Evolutionary conservation across 2,797 vertebrate species (phyloP).

Genomic region (Octomys mimax): DNA sequence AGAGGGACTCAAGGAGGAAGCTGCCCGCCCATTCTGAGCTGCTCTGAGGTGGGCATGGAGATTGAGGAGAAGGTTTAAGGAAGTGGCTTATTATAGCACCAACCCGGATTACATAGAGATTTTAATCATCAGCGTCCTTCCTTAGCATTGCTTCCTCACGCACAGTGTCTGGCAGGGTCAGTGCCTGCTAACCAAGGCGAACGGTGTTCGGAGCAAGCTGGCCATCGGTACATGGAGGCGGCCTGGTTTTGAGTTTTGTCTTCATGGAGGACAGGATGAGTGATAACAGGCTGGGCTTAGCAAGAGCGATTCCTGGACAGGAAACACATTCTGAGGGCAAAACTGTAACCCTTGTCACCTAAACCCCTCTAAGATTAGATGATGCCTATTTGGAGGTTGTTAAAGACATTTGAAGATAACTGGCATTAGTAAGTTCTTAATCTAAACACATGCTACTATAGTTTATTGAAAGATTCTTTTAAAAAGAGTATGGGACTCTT

Average conservation of each 20-base stretch:
- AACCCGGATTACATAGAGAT: background rate
- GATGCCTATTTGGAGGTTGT: background rate
- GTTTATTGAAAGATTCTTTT: background rate
- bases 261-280: background rate
- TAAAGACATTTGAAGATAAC: background rate
- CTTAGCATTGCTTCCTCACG: background rate
- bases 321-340: accelerated
- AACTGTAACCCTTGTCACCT: background rate
- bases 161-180: background rate
- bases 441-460: background rate
- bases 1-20: background rate
- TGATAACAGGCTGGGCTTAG: background rate
- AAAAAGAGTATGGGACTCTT: background rate
- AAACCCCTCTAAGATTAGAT: too few species aligned
- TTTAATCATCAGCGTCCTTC: background rate
- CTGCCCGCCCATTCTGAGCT: background rate
- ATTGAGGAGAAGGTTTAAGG: background rate
- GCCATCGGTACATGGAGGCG: background rate
- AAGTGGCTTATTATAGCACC: background rate
- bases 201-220: background rate
- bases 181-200: background rate
- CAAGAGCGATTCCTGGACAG: accelerated
- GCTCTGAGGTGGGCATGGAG: background rate
- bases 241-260: background rate
- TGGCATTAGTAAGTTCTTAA: background rate